Evolutionary conservation across 2,113 vertebrate species (phyloP).

Genomic region (Pachyramphus minor): DNA sequence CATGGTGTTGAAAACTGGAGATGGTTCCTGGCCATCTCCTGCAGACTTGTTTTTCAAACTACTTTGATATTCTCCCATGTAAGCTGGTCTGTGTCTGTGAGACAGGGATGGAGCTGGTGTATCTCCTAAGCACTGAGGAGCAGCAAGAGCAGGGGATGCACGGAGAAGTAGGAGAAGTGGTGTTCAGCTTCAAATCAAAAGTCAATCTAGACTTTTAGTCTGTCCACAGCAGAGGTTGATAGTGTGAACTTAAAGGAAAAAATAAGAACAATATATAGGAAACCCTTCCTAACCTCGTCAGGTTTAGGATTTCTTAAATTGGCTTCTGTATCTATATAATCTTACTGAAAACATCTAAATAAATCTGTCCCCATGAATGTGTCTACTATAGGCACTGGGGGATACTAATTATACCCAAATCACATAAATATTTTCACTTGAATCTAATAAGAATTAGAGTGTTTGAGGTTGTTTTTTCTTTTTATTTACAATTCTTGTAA

Average conservation of each 20-base stretch:
- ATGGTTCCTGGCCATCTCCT: neutral
- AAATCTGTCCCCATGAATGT: neutral
- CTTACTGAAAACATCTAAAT: neutral
- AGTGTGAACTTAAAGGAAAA: neutral
- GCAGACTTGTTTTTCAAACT: neutral
- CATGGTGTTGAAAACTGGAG: neutral
- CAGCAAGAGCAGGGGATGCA: neutral
- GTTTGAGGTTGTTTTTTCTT: neutral
- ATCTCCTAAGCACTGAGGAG: neutral
- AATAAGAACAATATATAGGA: neutral
- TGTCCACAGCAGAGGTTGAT: neutral
- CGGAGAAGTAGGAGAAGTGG: neutral
- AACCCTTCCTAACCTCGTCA: neutral
- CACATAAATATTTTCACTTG: neutral
- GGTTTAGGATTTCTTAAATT: neutral
- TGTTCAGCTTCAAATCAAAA: neutral
- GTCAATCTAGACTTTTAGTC: neutral
- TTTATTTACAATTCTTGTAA: neutral
- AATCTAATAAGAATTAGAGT: neutral
- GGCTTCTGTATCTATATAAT: neutral
- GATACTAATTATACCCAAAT: neutral
- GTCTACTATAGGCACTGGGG: neutral
- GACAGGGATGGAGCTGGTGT: neutral
- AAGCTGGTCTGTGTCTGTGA: neutral
- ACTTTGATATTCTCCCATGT: neutral